Conservation (phyloP, 2,797 vertebrate species). For the Halcyon smyrnensis region DNA sequence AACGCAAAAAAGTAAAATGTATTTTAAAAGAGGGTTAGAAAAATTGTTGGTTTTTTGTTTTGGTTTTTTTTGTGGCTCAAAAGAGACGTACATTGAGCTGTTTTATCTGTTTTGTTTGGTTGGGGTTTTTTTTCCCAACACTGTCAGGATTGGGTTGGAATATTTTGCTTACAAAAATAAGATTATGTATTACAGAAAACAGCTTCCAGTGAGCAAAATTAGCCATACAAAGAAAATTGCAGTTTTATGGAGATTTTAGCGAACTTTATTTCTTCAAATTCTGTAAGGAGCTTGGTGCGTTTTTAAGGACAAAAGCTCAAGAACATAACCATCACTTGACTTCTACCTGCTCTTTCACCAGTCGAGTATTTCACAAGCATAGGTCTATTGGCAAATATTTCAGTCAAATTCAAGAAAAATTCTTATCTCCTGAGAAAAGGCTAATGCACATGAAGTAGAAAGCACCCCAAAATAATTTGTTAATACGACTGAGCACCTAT, state of each 20-base stretch:
- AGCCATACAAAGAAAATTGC: neutral
- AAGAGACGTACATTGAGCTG: neutral
- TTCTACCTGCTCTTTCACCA: neutral
- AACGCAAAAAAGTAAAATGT: fast-evolving
- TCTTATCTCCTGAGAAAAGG: neutral
- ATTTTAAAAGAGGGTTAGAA: neutral
- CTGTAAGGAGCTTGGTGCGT: neutral
- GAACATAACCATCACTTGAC: neutral
- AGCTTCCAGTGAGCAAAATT: neutral
- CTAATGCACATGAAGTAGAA: neutral
- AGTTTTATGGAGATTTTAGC: neutral
- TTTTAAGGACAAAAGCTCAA: neutral
- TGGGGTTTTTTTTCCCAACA: neutral
- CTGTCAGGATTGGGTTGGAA: neutral
- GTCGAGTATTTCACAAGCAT: neutral
- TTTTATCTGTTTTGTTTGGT: neutral
- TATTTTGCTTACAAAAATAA: neutral
- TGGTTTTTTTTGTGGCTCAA: neutral
- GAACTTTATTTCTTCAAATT: neutral
- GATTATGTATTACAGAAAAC: neutral
- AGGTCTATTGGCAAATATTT: neutral
- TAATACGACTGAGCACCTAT: neutral
- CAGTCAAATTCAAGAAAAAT: neutral
- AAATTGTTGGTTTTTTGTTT: no score
- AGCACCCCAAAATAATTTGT: neutral